Conservation (phyloP, 2,113 vertebrate genomes). For the Rhinoderma darwinii region DNA sequence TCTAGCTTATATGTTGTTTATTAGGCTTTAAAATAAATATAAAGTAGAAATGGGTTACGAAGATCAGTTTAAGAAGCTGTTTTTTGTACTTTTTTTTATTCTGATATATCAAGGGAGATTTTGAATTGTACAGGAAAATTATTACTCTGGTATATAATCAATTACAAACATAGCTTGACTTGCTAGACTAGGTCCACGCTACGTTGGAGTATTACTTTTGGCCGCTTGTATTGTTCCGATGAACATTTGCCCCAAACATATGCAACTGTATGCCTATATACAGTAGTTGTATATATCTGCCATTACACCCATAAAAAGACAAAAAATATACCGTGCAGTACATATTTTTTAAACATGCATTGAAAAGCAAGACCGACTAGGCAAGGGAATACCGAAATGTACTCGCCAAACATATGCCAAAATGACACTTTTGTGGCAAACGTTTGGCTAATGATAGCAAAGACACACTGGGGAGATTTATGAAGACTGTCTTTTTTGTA, state of each 20-base stretch:
- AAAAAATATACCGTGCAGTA: too few relatives aligned
- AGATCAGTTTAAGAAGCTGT: not conserved
- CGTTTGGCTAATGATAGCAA: too few relatives aligned
- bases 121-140: not conserved
- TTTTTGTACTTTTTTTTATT: not conserved
- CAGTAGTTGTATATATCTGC: too few relatives aligned
- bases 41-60: not conserved
- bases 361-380: too few relatives aligned
- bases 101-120: not conserved
- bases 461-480: too few relatives aligned
- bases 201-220: not conserved
- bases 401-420: too few relatives aligned
- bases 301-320: too few relatives aligned
- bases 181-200: not conserved
- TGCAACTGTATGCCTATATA: not conserved
- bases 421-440: too few relatives aligned
- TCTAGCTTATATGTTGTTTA: conserved; percentile 1
- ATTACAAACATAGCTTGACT: not conserved
- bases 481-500: too few relatives aligned
- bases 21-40: conserved; percentile 27
- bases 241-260: not conserved
- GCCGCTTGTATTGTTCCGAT: not conserved
- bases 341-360: too few relatives aligned
- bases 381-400: too few relatives aligned
- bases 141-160: not conserved